Conservation (phyloP, 2,797 vertebrate species). For the Anguilla pacifica region DNA sequence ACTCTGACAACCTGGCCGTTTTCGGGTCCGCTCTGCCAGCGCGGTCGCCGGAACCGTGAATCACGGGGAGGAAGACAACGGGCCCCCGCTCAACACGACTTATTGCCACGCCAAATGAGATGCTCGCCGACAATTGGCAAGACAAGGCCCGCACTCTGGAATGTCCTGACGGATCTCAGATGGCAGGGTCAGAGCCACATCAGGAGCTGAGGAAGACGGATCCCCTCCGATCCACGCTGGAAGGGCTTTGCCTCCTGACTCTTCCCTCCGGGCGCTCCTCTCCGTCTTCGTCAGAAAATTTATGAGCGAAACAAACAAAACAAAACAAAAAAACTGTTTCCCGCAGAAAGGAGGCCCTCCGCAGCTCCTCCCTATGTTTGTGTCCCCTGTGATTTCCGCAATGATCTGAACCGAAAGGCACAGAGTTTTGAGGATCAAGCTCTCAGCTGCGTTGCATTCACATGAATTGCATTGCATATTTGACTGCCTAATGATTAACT, state of each 20-base stretch:
- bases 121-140: neutral
- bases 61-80: slow-evolving; percentile 9
- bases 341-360: slow-evolving; percentile 42
- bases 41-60: neutral
- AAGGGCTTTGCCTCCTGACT: slow-evolving; percentile 45
- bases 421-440: neutral
- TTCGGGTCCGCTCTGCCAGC: neutral
- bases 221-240: slow-evolving; percentile 41
- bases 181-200: slow-evolving; percentile 11
- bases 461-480: neutral
- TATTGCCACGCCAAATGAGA: slow-evolving; percentile 7
- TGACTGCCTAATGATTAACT: neutral
- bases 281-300: slow-evolving; percentile 41
- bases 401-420: neutral
- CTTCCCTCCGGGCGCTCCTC: slow-evolving; percentile 48
- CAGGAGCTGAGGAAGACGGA: slow-evolving; percentile 36
- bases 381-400: slow-evolving; percentile 17
- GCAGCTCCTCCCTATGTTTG: slow-evolving; percentile 7
- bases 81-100: neutral
- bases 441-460: neutral
- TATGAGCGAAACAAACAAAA: slow-evolving; percentile 38
- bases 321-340: slow-evolving; percentile 24
- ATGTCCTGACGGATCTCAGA: slow-evolving; percentile 5
- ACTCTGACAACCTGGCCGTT: neutral
- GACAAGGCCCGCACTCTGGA: slow-evolving; percentile 21